Percentiles rank a stretch among this genome's conserved stretches.
Evolutionary conservation across 2,113 vertebrate genomes (phyloP).

Genomic region (Danionella cerebrum): DNA sequence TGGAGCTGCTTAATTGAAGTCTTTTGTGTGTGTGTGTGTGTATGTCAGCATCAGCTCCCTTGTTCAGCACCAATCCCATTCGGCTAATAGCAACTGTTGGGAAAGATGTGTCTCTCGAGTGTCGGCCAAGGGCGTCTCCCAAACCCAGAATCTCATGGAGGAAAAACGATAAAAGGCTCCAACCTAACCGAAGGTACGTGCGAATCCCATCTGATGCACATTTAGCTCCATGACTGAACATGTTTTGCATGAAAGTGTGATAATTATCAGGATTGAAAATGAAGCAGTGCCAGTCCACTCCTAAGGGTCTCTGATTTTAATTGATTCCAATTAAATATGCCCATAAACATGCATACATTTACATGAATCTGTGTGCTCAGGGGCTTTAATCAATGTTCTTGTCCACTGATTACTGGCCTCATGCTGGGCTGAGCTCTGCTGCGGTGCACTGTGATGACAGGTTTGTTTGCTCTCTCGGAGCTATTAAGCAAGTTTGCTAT

Average conservation of each 20-base stretch:
- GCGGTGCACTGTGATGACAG: background rate
- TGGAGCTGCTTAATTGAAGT: too few species aligned
- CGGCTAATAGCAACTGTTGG: conserved; percentile 80
- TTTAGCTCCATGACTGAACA: background rate
- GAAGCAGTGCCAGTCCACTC: background rate
- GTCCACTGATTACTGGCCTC: conserved; percentile 14
- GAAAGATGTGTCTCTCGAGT: conserved; percentile 78
- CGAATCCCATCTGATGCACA: background rate
- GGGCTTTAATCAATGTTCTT: conserved; percentile 30
- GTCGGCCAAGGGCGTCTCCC: conserved; percentile 84
- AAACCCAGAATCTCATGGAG: conserved; percentile 86
- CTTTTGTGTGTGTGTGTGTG: conserved; percentile 16
- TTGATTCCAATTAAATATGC: conserved; percentile 23
- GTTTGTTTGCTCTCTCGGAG: conserved; percentile 21
- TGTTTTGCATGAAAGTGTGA: conserved; percentile 1
- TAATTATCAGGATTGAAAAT: background rate
- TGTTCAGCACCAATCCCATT: conserved; percentile 73
- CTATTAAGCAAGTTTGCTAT: background rate
- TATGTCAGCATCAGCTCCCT: conserved; percentile 77
- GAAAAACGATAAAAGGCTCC: conserved; percentile 76
- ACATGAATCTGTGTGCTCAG: conserved; percentile 16
- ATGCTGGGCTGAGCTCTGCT: background rate
- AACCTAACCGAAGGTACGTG: conserved; percentile 77
- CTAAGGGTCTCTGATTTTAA: conserved; percentile 4
- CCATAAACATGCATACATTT: conserved; percentile 25